phyloP scores from a whole-genome alignment of 2,888 invertebrate species.

The Clostera curtula region DNA sequence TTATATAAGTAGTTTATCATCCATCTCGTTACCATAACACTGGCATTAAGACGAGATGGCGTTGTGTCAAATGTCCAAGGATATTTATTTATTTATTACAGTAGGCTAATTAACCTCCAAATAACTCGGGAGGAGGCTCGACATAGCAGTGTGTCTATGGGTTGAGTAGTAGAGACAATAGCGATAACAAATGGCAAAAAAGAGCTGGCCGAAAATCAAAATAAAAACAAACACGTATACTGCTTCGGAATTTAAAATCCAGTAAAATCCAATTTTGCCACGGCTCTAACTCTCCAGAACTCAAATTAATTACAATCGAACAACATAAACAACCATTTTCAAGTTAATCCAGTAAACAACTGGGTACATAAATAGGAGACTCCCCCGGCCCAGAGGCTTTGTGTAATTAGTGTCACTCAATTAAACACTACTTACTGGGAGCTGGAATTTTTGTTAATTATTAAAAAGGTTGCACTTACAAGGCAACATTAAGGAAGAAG shows the following conservation, averaged over 20 bases:
- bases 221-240: no score
- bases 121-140: no score
- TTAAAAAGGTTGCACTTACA: conserved; percentile 70
- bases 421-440: conserved; percentile 56
- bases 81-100: no score
- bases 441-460: conserved; percentile 68
- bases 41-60: no score
- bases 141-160: no score
- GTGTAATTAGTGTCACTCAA: conserved; percentile 72
- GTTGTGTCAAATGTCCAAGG: no score
- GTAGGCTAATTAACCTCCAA: no score
- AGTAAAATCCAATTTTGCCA: no score
- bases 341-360: conserved; percentile 40
- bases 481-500: conserved; percentile 21
- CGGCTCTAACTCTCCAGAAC: not conserved
- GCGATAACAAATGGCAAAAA: not conserved
- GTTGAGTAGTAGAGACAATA: not conserved
- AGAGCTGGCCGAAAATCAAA: no score
- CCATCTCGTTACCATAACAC: no score
- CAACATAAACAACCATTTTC: conserved; percentile 35
- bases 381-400: conserved; percentile 54
- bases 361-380: conserved; percentile 47
- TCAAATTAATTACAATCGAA: conserved; percentile 22
- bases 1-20: no score
- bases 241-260: no score